Evolutionary conservation across 1,140 invertebrate genomes (phyloP).

Genomic region (Drosophila prosaltans): DNA sequence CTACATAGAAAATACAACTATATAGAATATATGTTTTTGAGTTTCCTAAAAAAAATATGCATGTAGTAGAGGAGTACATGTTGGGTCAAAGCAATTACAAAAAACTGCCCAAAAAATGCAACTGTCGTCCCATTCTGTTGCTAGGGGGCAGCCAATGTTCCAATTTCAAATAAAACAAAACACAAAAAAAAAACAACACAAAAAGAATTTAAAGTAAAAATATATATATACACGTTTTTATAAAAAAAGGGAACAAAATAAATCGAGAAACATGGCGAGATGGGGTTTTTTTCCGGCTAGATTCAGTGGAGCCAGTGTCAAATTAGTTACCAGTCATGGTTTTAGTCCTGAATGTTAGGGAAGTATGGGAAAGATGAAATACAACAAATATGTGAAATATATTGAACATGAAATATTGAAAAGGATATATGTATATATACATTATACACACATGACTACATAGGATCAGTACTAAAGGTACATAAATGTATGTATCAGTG

Average conservation of each 20-base stretch:
- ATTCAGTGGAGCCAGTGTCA: slow-evolving; percentile 41
- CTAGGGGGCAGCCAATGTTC: slow-evolving; percentile 26
- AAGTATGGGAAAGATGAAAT: not conserved
- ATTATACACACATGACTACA: slow-evolving; percentile 33
- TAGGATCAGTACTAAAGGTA: slow-evolving; percentile 24
- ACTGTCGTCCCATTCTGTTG: slow-evolving; percentile 38
- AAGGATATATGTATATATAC: slow-evolving; percentile 42
- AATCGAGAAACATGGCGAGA: slow-evolving; percentile 11
- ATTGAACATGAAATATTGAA: slow-evolving; percentile 52
- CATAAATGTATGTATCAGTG: slow-evolving; percentile 22
- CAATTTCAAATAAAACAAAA: slow-evolving; percentile 27
- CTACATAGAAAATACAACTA: not conserved
- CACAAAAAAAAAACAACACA: slow-evolving; percentile 26
- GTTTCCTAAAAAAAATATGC: slow-evolving; percentile 43
- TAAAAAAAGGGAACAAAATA: slow-evolving; percentile 36
- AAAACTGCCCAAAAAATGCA: slow-evolving; percentile 41
- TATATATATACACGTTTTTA: not conserved
- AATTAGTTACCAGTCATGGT: slow-evolving; percentile 66
- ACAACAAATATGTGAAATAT: slow-evolving; percentile 34
- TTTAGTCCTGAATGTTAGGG: slow-evolving; percentile 31
- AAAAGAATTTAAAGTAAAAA: slow-evolving; percentile 30
- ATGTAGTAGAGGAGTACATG: slow-evolving; percentile 5
- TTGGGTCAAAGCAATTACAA: slow-evolving; percentile 77
- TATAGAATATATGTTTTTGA: slow-evolving; percentile 2
- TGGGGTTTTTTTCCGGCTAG: slow-evolving; percentile 3